phyloP scores from a whole-genome alignment of 2,888 invertebrate genomes.

The Abrostola tripartita region DNA sequence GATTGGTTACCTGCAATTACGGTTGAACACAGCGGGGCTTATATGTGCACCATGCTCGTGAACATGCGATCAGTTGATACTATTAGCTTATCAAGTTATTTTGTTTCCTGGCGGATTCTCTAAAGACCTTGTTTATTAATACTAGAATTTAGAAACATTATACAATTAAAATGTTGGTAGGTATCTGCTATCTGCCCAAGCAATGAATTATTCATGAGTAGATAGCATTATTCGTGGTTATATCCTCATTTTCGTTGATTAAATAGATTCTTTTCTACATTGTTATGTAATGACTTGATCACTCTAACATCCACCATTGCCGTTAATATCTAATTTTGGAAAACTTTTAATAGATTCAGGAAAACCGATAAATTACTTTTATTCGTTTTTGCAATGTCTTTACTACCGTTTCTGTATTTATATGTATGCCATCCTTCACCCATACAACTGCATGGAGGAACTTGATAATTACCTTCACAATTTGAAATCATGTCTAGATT shows the following conservation, averaged over 20 bases:
- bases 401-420: background rate
- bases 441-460: constrained; percentile 8
- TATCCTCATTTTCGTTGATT: too few species aligned
- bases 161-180: too few species aligned
- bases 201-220: too few species aligned
- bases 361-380: background rate
- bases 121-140: background rate
- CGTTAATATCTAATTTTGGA: background rate
- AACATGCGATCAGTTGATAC: background rate
- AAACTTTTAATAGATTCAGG: background rate
- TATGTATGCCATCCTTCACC: background rate
- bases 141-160: background rate
- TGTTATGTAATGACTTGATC: background rate
- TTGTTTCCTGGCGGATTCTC: background rate
- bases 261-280: background rate
- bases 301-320: background rate
- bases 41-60: background rate
- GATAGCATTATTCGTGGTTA: too few species aligned
- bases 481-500: constrained; percentile 34
- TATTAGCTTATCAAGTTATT: background rate
- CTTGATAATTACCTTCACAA: constrained; percentile 24
- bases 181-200: too few species aligned
- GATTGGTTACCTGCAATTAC: background rate
- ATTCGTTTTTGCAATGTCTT: background rate
- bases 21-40: background rate